These are phyloP conservation scores for Coenonympha glycerion DNA, from an alignment of 2,888 invertebrate genomes.

Conservation along the genomic window DNA sequence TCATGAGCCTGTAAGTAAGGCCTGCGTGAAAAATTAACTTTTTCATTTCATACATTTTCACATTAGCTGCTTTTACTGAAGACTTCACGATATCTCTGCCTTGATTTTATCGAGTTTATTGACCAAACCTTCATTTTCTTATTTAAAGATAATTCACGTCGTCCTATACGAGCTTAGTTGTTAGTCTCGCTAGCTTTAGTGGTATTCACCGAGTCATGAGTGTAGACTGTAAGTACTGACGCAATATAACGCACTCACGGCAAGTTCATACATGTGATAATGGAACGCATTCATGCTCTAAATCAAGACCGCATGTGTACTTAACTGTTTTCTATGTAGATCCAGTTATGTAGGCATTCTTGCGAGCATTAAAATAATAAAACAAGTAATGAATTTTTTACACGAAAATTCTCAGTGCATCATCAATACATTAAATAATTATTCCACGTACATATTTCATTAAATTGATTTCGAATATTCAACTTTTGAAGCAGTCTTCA, in stretches of 20 bases:
- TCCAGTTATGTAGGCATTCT: not conserved
- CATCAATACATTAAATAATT: no score
- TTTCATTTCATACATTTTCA: no score
- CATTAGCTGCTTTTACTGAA: not conserved
- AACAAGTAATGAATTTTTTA: not conserved
- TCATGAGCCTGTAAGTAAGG: no score
- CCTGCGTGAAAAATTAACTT: not conserved
- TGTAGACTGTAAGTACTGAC: no score
- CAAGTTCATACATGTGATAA: conserved; percentile 48
- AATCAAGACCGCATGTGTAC: conserved; percentile 28
- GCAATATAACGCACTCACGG: conserved; percentile 37
- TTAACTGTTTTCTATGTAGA: conserved; percentile 25
- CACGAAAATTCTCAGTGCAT: not conserved
- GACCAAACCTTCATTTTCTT: conserved; percentile 49
- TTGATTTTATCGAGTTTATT: conserved; percentile 61
- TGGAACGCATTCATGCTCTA: conserved; percentile 34
- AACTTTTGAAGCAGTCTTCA: no score
- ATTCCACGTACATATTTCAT: no score
- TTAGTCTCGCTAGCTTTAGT: conserved; percentile 54
- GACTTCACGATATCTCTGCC: conserved; percentile 7
- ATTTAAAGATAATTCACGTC: conserved; percentile 34
- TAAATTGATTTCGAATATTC: no score
- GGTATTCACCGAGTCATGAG: conserved; percentile 25
- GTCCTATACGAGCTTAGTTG: conserved; percentile 33
- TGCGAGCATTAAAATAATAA: not conserved